Percentiles rank a stretch among this genome's conserved stretches.
phyloP scores from a whole-genome alignment of 2,113 vertebrate species.

The Notothenia rossii region DNA sequence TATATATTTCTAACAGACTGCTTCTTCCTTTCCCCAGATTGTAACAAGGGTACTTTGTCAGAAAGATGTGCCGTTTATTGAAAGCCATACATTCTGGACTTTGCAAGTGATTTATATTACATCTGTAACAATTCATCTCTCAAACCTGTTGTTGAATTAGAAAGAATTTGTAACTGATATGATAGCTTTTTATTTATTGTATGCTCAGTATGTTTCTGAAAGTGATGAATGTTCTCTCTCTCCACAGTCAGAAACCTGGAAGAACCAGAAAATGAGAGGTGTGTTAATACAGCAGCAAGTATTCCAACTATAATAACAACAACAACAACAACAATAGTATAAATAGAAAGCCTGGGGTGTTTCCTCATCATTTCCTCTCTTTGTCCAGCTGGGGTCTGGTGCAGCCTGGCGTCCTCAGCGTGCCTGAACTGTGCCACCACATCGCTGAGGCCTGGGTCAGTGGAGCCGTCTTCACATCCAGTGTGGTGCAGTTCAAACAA shows the following conservation, averaged over 20 bases:
- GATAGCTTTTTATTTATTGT: not conserved
- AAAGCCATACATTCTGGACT: not conserved
- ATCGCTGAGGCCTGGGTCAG: constrained; percentile 93
- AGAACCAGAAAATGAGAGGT: constrained; percentile 94
- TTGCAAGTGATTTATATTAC: constrained; percentile 5
- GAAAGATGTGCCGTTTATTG: not conserved
- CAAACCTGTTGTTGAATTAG: constrained; percentile 14
- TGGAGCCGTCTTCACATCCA: constrained; percentile 82
- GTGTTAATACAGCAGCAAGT: constrained; percentile 40
- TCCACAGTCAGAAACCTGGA: constrained; percentile 79
- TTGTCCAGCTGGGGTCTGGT: constrained; percentile 91
- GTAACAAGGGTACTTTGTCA: constrained; percentile 9
- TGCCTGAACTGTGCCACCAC: constrained; percentile 94
- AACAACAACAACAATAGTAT: not conserved
- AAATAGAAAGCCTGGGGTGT: not conserved
- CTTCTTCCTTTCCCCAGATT: constrained; percentile 2
- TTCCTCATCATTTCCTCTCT: constrained; percentile 2
- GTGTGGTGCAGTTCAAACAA: constrained; percentile 89
- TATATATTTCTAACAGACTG: not conserved
- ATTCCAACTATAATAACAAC: not conserved
- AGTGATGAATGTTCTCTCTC: constrained; percentile 9
- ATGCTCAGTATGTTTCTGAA: not conserved
- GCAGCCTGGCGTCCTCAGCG: constrained; percentile 92
- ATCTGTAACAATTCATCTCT: constrained; percentile 3
- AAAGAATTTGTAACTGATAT: too few relatives aligned